phyloP scores from a whole-genome alignment of 2,888 invertebrate species.

The Patella pellucida region DNA sequence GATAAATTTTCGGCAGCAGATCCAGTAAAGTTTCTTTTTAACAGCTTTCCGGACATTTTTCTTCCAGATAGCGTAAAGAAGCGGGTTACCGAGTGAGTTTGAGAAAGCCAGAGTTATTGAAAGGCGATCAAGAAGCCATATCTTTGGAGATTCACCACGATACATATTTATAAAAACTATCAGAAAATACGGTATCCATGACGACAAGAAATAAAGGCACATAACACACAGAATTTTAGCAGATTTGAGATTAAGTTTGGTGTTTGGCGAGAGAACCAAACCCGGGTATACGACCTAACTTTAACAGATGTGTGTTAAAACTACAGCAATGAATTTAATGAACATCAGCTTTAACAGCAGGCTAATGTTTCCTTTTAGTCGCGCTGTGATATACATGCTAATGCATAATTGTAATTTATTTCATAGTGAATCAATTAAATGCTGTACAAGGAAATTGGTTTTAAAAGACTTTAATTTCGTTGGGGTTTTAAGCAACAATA shows the following conservation, averaged over 20 bases:
- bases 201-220: constrained; percentile 14
- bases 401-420: too few relatives aligned
- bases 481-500: too few relatives aligned
- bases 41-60: constrained; percentile 14
- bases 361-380: too few relatives aligned
- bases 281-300: too few relatives aligned
- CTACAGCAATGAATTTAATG: too few relatives aligned
- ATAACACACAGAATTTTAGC: constrained; percentile 13
- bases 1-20: too few relatives aligned
- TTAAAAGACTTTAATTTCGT: too few relatives aligned
- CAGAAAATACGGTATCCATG: constrained; percentile 18
- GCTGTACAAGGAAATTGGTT: too few relatives aligned
- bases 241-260: not conserved
- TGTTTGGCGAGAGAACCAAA: not conserved
- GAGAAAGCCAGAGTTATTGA: constrained; percentile 3
- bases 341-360: too few relatives aligned
- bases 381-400: too few relatives aligned
- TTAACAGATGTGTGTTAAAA: too few relatives aligned
- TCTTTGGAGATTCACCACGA: not conserved
- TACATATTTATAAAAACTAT: not conserved
- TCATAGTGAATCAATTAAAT: too few relatives aligned
- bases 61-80: constrained; percentile 11
- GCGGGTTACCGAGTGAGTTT: constrained; percentile 18
- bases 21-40: not conserved
- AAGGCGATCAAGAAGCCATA: not conserved